Percentiles rank a stretch among this genome's conserved stretches.
Conservation (phyloP, 1,140 invertebrate genomes). For the Amphibalanus amphitrite region DNA sequence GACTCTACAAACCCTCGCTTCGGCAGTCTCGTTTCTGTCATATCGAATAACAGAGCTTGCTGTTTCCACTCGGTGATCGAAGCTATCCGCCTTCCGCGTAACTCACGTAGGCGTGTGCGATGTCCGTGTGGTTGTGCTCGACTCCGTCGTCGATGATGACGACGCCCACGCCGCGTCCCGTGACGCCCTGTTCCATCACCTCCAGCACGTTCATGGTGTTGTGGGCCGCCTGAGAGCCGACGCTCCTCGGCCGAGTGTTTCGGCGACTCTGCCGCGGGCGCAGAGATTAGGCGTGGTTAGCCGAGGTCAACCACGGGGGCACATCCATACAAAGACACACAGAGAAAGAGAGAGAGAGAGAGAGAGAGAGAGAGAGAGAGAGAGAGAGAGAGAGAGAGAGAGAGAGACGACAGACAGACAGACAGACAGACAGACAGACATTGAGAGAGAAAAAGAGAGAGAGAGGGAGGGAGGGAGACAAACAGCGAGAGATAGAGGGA, state of each 20-base stretch:
- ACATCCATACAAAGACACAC: background rate
- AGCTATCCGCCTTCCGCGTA: too few relatives aligned
- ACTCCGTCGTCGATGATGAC: conserved; percentile 74
- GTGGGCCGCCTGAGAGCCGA: conserved; percentile 43
- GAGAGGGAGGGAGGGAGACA: too few relatives aligned
- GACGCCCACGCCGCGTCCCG: conserved; percentile 58
- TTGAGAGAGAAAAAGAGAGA: too few relatives aligned
- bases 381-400: background rate
- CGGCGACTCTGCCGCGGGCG: conserved; percentile 28
- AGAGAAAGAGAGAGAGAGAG: background rate
- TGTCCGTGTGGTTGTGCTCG: conserved; percentile 60
- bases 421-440: too few relatives aligned
- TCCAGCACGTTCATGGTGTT: conserved; percentile 44
- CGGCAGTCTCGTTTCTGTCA: too few relatives aligned
- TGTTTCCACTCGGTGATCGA: too few relatives aligned
- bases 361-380: background rate
- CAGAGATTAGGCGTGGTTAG: background rate
- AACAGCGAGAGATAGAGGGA: too few relatives aligned
- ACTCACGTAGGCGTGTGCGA: conserved; percentile 61
- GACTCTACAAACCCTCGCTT: too few relatives aligned
- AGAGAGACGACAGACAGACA: too few relatives aligned
- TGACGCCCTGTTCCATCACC: conserved; percentile 57
- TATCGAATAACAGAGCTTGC: too few relatives aligned
- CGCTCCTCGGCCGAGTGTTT: conserved; percentile 37
- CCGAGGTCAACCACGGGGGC: background rate